Evolutionary conservation across 92 coral and sea anemone species (phyloP), one percentile per base, ranked within the genome.

Genomic region (Porites divaricata): DNA sequence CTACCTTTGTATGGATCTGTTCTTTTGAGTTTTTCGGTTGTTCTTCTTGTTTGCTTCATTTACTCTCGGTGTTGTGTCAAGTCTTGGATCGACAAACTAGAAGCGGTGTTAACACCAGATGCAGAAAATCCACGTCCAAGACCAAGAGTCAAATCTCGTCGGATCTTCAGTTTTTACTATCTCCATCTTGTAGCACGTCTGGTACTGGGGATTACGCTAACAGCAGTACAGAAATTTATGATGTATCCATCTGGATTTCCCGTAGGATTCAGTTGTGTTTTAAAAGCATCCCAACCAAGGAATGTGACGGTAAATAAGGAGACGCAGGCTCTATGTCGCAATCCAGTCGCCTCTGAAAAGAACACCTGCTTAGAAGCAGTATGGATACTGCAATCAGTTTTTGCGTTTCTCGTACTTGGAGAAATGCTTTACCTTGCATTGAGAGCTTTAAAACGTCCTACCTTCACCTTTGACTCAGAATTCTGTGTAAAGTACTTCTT

Each of bases 11-110:
- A 75, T 66, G 81, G 16, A 11, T 90, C 81, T 76, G 81, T 72
- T 6, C 41, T 80, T 52, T 57, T 70, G 22, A 80, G 74, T n/a
- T 85, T 86, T 50, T 70, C 35, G 10, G 8, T 70, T 17, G 77
- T 67, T 19, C 9, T 59, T 13, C 9, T 53, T 25, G 62, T 90
- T 23, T 73, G 90, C 63, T 54, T 86, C 57, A 53, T 74, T 67
- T 90, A 90, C 70, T 69, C 61, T 25, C 70, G 86, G 78, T 76
- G 86, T 12, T 65, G 72, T 17, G 86, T 81, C 9, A 72, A 83
- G 56, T 80, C 76, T 86, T 85, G 93, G 10, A 83, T 82, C 3
- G 93, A 90, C 11, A 79, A 83, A 77, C 79, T 86, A 0, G 90
- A 81, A 65, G 58, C 68, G 52, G 80, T 75, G 53, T 50, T 53